phyloP scores from a whole-genome alignment of 2,797 vertebrate genomes.

The Avahi laniger region DNA sequence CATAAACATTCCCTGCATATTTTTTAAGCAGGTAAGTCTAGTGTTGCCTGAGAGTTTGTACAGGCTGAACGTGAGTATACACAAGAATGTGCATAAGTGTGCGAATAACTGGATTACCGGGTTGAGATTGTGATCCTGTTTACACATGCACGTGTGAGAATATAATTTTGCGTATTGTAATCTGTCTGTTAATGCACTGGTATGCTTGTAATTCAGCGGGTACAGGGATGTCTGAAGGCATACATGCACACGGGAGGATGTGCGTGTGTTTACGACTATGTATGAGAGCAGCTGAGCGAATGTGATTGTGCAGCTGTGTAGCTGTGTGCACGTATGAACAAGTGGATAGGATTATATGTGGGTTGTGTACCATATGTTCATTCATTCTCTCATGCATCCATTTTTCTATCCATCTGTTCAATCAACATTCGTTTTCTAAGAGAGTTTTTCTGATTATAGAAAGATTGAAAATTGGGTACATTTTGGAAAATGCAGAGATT shows the following conservation, averaged over 20 bases:
- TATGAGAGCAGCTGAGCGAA: background rate
- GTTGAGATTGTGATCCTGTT: background rate
- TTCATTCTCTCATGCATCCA: background rate
- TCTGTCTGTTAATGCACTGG: background rate
- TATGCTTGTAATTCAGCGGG: background rate
- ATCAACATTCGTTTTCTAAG: background rate
- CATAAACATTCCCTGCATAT: background rate
- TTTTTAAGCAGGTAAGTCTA: no score
- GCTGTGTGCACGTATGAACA: fast-evolving
- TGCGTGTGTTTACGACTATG: background rate
- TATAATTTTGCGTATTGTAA: background rate
- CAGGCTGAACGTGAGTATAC: background rate
- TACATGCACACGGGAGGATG: fast-evolving
- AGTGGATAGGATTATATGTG: fast-evolving
- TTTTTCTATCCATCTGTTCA: background rate
- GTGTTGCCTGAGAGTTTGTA: background rate
- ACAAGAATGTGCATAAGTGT: background rate
- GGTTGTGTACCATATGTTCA: no score
- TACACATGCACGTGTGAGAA: background rate
- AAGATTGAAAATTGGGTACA: background rate
- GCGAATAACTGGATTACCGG: background rate
- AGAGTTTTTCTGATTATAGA: background rate
- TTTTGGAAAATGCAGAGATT: background rate
- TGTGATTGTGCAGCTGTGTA: fast-evolving
- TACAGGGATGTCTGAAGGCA: background rate